Evolutionary conservation across 2,888 invertebrate species (phyloP), one percentile per base, ranked within the genome.

Genomic region (Drosophila multiciliata): DNA sequence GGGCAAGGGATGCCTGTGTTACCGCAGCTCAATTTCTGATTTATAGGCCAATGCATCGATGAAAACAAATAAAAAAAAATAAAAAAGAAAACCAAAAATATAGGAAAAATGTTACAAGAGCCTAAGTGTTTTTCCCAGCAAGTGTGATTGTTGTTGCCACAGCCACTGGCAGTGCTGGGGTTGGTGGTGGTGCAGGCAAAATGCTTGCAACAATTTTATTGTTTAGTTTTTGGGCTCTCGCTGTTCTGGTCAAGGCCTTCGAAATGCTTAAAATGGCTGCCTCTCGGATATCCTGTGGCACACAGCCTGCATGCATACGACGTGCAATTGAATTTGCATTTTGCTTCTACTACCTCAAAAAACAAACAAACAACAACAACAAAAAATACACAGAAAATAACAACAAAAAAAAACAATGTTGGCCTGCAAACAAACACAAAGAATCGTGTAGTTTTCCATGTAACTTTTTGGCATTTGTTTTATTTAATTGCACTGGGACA

Each of bases 271-370:
- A 83, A 84, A 84, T 88, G 78, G 79, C 78, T 73, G 84, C 84
- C 77, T 75, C 57, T 57, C 82, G 85, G 85, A 85, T 82, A 79
- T 85, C 89, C 85, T 86, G 79, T 77, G 87, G 74, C 75, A 68
- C 80, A 69, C 59, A 69, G 73, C 68, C 84, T 74, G 71, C 72
- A 68, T 83, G 76, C 76, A 71, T 67, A 53, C 61, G 66, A 72
- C 55, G 57, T 71, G 78, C 83, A 84, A 89, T 85, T 87, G 85
- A 85, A 89, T 86, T 89, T 89, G 89, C 82, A 89, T 84, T 89
- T 86, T 71, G 71, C 69, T 81, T 81, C 68, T 57, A 67, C 64
- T 65, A 53, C 32, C 48, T 49, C 53, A 62, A 68, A 60, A 26
- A 42, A 36, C 38, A 45, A 9, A 61, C 11, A 55, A 42, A 23